phyloP scores from a whole-genome alignment of 2,888 invertebrate genomes.

The Cordilura impudica region DNA sequence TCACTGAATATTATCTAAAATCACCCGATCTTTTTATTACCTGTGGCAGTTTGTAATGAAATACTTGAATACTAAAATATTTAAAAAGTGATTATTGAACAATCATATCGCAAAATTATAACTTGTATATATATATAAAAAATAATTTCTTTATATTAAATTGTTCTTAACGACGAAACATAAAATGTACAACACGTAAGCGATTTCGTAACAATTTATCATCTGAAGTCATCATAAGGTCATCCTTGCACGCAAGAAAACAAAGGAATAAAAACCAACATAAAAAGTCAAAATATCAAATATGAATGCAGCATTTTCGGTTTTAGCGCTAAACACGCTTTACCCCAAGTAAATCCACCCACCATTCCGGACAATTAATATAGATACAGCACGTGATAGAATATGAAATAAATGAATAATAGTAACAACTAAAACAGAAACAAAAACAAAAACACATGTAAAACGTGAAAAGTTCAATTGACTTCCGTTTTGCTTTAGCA shows the following conservation, averaged over 20 bases:
- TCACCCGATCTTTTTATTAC: no score
- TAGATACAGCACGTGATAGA: slow-evolving; percentile 47
- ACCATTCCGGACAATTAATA: slow-evolving; percentile 35
- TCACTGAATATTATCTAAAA: no score
- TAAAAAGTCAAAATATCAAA: slow-evolving; percentile 45
- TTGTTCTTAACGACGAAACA: background rate
- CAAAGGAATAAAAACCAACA: slow-evolving; percentile 1
- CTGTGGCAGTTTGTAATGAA: no score
- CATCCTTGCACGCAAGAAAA: slow-evolving; percentile 68
- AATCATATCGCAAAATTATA: no score
- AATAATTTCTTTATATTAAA: no score
- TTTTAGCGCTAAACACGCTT: slow-evolving; percentile 11
- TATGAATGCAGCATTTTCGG: slow-evolving; percentile 29
- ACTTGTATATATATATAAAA: no score
- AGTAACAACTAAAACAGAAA: background rate
- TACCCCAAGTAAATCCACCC: slow-evolving; percentile 46
- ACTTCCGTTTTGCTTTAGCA: slow-evolving; percentile 56
- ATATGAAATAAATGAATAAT: slow-evolving; percentile 2
- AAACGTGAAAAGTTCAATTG: slow-evolving; percentile 58
- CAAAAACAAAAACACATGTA: slow-evolving; percentile 24
- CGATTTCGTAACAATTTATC: slow-evolving; percentile 61
- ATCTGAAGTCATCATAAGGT: slow-evolving; percentile 75
- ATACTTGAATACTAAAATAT: no score
- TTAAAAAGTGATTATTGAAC: no score
- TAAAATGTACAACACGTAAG: slow-evolving; percentile 38